Conservation (phyloP, 2,888 invertebrate genomes). For the Agriopis aurantiaria region DNA sequence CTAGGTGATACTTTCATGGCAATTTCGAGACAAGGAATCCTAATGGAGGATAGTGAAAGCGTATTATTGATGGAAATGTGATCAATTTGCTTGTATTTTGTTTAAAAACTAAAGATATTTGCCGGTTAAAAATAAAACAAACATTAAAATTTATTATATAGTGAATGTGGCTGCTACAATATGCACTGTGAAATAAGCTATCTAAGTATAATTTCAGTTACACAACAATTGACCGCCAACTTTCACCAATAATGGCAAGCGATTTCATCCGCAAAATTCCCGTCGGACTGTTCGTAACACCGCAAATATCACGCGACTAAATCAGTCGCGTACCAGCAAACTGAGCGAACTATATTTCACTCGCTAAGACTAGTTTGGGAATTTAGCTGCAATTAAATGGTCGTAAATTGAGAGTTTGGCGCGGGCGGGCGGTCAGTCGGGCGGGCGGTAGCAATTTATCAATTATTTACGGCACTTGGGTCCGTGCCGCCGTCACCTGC, state of each 20-base stretch:
- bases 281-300: conserved; percentile 35
- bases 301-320: conserved; percentile 40
- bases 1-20: no score
- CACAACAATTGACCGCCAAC: conserved; percentile 15
- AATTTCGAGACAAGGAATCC: no score
- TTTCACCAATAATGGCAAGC: conserved; percentile 24
- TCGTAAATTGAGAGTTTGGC: conserved; percentile 82
- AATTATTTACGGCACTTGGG: conserved; percentile 85
- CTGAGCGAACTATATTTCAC: conserved; percentile 73
- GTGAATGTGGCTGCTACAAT: neutral
- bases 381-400: conserved; percentile 85
- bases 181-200: neutral
- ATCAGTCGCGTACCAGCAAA: conserved; percentile 39
- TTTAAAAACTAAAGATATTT: no score
- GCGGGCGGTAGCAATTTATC: conserved; percentile 84
- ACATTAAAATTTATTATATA: neutral
- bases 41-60: no score
- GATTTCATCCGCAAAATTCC: conserved; percentile 16
- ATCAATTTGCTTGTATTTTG: no score
- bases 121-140: no score
- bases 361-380: conserved; percentile 77
- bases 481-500: conserved; percentile 68
- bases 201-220: neutral
- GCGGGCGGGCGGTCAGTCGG: conserved; percentile 74
- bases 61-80: no score